Evolutionary conservation across 2,797 vertebrate species (phyloP).

Genomic region (Helostoma temminkii): DNA sequence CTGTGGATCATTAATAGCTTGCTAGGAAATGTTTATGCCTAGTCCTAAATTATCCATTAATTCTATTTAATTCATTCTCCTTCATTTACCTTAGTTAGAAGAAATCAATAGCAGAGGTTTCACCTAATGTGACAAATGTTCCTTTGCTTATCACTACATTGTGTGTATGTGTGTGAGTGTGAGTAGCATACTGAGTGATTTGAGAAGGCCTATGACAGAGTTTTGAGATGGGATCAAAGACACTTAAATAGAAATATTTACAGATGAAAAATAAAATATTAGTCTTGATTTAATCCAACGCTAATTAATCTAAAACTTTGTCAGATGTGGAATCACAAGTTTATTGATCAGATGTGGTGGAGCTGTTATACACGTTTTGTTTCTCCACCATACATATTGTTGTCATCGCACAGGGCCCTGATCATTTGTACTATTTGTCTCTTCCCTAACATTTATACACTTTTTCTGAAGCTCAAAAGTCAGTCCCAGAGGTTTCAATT

Average conservation of each 20-base stretch:
- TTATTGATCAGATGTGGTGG: conserved; percentile 35
- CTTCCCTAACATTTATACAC: conserved; percentile 74
- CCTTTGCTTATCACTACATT: conserved; percentile 77
- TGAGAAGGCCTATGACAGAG: conserved; percentile 31
- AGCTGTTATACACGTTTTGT: conserved; percentile 25
- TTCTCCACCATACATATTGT: conserved; percentile 36
- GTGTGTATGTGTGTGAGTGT: conserved; percentile 12
- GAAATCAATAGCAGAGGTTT: conserved; percentile 86
- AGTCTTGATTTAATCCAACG: conserved; percentile 10
- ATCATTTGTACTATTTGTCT: conserved; percentile 79
- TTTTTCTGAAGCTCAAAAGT: conserved; percentile 77
- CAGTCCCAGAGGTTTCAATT: conserved; percentile 88
- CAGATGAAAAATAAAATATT: neutral
- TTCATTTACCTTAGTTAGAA: conserved; percentile 80
- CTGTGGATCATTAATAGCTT: conserved; percentile 75
- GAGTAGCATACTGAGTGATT: conserved; percentile 40
- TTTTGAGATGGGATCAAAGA: neutral
- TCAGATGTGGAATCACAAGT: conserved; percentile 16
- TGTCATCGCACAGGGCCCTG: conserved; percentile 59
- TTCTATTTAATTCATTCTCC: conserved; percentile 87
- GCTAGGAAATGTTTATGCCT: conserved; percentile 68
- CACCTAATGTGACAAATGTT: conserved; percentile 86
- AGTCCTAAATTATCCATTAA: conserved; percentile 85
- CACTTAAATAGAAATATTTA: conserved; percentile 26
- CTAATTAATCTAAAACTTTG: conserved; percentile 16